Evolutionary conservation across 2,888 invertebrate species (phyloP).

Genomic region (Ichneumoninae sp.): DNA sequence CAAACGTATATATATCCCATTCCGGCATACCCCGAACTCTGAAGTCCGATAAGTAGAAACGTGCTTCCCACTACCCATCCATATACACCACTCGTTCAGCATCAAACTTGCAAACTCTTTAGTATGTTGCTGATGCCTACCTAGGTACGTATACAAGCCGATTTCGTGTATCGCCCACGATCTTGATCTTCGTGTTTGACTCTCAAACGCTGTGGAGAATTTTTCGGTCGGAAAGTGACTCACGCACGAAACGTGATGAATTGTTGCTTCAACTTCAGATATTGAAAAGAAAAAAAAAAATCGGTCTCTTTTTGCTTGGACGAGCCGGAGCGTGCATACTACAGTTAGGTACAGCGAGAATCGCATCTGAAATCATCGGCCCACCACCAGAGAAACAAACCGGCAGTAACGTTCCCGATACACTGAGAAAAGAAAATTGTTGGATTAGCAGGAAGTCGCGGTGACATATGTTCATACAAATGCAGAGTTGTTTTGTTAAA

Average conservation of each 20-base stretch:
- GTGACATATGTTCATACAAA: no score
- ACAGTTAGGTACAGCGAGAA: background rate
- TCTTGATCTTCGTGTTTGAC: conserved; percentile 22
- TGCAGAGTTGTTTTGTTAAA: no score
- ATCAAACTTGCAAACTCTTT: conserved; percentile 4
- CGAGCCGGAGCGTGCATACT: background rate
- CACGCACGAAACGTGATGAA: conserved; percentile 15
- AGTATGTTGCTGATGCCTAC: conserved; percentile 15
- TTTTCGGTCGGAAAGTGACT: background rate
- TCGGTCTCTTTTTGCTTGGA: background rate
- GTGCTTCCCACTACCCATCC: background rate
- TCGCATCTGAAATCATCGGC: background rate
- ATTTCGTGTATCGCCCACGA: background rate
- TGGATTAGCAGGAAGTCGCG: no score
- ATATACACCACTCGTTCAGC: background rate
- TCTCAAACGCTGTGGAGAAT: conserved; percentile 12
- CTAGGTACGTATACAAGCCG: background rate
- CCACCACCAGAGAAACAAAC: conserved; percentile 26
- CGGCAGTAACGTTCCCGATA: conserved; percentile 1
- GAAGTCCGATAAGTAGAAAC: conserved; percentile 25
- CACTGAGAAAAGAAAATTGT: no score
- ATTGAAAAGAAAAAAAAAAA: background rate
- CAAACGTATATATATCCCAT: background rate
- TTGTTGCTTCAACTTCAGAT: conserved; percentile 13
- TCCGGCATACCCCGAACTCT: background rate